Conservation (phyloP, 2,797 vertebrate genomes). For the Trichosurus vulpecula region DNA sequence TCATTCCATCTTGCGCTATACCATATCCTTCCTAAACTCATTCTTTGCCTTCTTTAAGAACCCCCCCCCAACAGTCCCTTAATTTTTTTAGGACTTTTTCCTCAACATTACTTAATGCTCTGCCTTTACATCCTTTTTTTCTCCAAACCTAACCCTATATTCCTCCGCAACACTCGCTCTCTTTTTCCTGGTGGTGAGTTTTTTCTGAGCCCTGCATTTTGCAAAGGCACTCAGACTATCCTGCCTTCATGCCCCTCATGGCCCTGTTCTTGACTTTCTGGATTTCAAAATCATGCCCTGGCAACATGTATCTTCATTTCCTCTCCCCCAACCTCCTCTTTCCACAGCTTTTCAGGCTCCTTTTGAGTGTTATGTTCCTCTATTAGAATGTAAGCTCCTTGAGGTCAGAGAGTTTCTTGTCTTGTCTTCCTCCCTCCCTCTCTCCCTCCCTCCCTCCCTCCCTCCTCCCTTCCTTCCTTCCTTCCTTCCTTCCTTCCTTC, state of each 20-base stretch:
- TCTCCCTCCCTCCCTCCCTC: not conserved
- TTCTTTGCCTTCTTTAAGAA: not conserved
- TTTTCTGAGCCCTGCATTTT: not conserved
- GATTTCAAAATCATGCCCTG: not conserved
- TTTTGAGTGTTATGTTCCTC: not conserved
- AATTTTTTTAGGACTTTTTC: not conserved
- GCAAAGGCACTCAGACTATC: not conserved
- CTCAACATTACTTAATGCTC: not conserved
- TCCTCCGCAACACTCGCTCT: not conserved
- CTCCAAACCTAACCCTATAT: not conserved
- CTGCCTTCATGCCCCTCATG: not conserved
- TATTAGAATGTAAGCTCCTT: not conserved
- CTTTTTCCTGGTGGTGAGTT: not conserved
- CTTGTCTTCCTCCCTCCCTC: rapidly evolving
- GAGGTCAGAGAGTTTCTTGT: too few relatives aligned
- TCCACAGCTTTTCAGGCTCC: too few relatives aligned
- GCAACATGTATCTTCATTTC: not conserved
- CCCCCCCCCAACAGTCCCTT: not conserved
- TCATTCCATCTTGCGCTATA: not conserved
- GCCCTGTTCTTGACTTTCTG: not conserved
- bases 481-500: too few relatives aligned
- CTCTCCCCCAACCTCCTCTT: not conserved
- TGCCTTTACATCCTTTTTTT: not conserved
- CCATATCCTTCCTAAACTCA: not conserved
- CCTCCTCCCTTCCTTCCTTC: not conserved